A percentile compares a stretch with the other conserved stretches of the same genome.
These are phyloP conservation scores for Ectemnius lituratus DNA, from an alignment of 2,888 invertebrate species.

Conservation along the genomic window DNA sequence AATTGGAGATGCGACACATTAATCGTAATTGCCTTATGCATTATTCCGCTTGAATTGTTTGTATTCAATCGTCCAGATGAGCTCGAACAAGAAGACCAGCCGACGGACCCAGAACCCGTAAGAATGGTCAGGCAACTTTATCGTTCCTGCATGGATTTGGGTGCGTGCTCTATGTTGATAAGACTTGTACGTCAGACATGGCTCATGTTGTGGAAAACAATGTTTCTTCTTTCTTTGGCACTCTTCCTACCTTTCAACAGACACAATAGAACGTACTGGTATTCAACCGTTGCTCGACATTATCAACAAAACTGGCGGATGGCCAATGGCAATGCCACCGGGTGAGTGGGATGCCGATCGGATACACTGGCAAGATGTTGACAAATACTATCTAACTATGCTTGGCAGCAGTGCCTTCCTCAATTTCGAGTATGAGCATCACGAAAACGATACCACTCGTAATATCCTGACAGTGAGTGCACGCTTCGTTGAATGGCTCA, in stretches of 20 bases:
- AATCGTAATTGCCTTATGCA: too few relatives aligned
- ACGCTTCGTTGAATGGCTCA: neutral
- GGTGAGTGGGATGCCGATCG: slow-evolving; percentile 39
- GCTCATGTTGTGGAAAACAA: neutral
- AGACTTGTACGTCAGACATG: neutral
- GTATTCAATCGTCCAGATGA: slow-evolving; percentile 18
- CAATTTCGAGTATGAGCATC: slow-evolving; percentile 27
- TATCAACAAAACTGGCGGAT: slow-evolving; percentile 46
- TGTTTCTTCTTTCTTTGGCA: neutral
- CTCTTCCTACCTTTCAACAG: slow-evolving; percentile 8
- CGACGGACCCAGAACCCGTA: slow-evolving; percentile 34
- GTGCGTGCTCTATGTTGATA: slow-evolving; percentile 18
- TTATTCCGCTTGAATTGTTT: neutral
- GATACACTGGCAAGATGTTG: slow-evolving; percentile 49
- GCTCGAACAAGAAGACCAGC: slow-evolving; percentile 32
- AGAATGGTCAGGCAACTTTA: slow-evolving; percentile 49
- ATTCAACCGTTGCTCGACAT: slow-evolving; percentile 47
- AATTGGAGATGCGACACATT: too few relatives aligned
- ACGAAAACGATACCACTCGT: slow-evolving; percentile 24
- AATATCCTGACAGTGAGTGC: slow-evolving; percentile 28
- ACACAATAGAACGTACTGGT: slow-evolving; percentile 39
- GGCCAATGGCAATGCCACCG: slow-evolving; percentile 53
- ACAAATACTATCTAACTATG: slow-evolving; percentile 38
- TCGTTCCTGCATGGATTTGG: slow-evolving; percentile 56
- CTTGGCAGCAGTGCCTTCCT: slow-evolving; percentile 46